Evolutionary conservation across 2,113 vertebrate genomes (phyloP).

Genomic region (Mola mola): DNA sequence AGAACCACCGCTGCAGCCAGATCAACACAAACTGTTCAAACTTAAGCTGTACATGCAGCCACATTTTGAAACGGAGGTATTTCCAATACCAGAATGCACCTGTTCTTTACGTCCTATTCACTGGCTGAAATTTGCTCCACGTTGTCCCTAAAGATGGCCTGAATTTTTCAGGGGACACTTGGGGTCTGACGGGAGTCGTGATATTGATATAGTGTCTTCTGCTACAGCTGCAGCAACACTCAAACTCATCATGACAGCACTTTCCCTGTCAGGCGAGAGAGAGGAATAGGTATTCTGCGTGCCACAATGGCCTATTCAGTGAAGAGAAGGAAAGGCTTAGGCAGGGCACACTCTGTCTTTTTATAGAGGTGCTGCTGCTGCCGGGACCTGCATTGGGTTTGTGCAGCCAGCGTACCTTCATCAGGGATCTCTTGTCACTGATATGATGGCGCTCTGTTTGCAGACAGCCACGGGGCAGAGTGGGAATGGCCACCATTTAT

Average conservation of each 20-base stretch:
- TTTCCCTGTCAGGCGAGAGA: constrained; percentile 30
- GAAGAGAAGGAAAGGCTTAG: constrained; percentile 36
- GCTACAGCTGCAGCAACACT: constrained; percentile 2
- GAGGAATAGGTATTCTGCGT: constrained; percentile 49
- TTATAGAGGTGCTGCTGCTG: constrained; percentile 38
- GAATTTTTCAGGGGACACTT: constrained; percentile 31
- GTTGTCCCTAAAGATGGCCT: constrained; percentile 36
- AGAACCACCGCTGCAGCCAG: constrained; percentile 18
- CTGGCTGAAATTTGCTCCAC: constrained; percentile 45
- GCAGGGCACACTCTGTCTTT: constrained; percentile 53
- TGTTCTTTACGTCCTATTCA: constrained; percentile 32
- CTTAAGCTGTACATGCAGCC: constrained; percentile 1
- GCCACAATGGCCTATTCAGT: constrained; percentile 61
- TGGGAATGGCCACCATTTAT: constrained; percentile 51
- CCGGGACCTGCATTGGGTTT: constrained; percentile 48
- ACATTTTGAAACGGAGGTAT: constrained; percentile 13
- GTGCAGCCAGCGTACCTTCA: constrained; percentile 56
- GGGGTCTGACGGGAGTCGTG: constrained; percentile 50
- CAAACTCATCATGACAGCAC: constrained; percentile 7
- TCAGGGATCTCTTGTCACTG: constrained; percentile 45
- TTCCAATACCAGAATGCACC: constrained; percentile 23
- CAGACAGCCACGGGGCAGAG: constrained; percentile 47
- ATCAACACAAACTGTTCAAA: constrained; percentile 46
- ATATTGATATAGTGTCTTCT: constrained; percentile 49
- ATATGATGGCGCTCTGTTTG: constrained; percentile 48